Percentiles rank a stretch among this genome's conserved stretches.
phyloP scores from a whole-genome alignment of 2,888 invertebrate genomes.

The Microctonus hyperodae region DNA sequence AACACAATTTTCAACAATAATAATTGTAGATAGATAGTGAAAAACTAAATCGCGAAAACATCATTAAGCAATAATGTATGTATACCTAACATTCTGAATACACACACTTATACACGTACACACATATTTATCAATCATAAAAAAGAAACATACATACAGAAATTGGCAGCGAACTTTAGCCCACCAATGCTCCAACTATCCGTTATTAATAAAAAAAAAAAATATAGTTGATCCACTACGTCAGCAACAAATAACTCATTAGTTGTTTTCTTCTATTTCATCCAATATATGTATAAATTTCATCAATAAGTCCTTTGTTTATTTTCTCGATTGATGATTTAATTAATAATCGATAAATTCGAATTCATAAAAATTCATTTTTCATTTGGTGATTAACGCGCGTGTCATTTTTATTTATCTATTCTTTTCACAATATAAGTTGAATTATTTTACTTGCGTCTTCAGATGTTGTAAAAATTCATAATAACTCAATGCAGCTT shows the following conservation, averaged over 20 bases:
- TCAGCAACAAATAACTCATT: neutral
- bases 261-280: neutral
- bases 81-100: neutral
- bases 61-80: neutral
- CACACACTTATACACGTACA: neutral
- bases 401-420: slow-evolving; percentile 22
- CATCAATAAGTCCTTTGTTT: neutral
- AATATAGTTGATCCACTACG: neutral
- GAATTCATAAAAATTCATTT: slow-evolving; percentile 8
- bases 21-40: neutral
- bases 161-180: neutral
- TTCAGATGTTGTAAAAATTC: slow-evolving; percentile 97
- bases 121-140: neutral
- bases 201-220: neutral
- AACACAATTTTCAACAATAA: too few relatives aligned
- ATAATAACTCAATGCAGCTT: slow-evolving; percentile 93
- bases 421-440: slow-evolving; percentile 17
- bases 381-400: slow-evolving; percentile 23
- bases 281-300: neutral
- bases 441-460: slow-evolving; percentile 81
- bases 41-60: neutral
- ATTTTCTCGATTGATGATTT: neutral
- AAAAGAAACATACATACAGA: neutral
- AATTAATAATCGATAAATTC: neutral
- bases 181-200: neutral